Evolutionary conservation across 92 coral and sea anemone species (phyloP), one percentile per base, ranked within the genome.

Genomic region (Epizoanthus ramosus): DNA sequence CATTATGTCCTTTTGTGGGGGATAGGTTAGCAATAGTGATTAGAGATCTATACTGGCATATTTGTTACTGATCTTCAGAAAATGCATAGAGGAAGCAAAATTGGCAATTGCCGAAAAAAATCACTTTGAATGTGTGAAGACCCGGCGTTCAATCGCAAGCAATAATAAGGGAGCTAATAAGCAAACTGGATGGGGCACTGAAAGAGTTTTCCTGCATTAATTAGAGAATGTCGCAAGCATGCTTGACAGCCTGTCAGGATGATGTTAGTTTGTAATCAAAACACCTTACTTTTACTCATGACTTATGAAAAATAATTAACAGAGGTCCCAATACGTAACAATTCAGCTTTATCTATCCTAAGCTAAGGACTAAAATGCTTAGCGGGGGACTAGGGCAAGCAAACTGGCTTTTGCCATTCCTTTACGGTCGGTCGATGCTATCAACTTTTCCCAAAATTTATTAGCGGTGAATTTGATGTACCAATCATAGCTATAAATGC

Each of bases 181-280:
- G 35, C 71, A 65, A 65, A 65, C 71, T 65, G 71, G 71, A 18
- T 65, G 71, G 71, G n/a, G n/a, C n/a, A n/a, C n/a, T n/a, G n/a
- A n/a, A n/a, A n/a, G n/a, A n/a, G n/a, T n/a, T n/a, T n/a, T 65
- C 71, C 71, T 65, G 71, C 71, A 65, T 65, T 65, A 65, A 65
- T 65, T 65, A 65, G 71, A 23, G 71, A 65, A 65, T 41, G 71
- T 65, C 71, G 71, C 71, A 65, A 65, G 71, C 71, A 65, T 41
- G 71, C 71, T 65, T 65, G 9, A 65, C 71, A 65, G 71, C 71
- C 71, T 23, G 71, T 65, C 71, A 65, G 71, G 71, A 24, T 65
- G 71, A 65, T 65, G 71, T 65, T 65, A 65, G 71, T 24, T 65
- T 65, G 71, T 65, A 65, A 65, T 65, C 71, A 65, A 65, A 65